Conservation (phyloP, 2,888 invertebrate genomes). For the Campopleginae sp. region DNA sequence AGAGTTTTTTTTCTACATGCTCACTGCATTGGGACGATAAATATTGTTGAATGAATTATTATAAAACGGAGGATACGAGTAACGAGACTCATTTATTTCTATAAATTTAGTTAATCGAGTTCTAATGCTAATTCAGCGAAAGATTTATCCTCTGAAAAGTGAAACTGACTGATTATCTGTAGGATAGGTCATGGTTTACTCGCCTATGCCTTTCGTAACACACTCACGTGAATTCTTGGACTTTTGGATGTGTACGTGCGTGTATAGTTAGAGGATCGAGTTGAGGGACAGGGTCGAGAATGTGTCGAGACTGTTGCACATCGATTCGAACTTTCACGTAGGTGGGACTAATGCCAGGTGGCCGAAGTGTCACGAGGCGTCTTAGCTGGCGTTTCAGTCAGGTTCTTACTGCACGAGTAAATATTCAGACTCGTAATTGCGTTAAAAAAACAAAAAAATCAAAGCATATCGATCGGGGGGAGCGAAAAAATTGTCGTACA, state of each 20-base stretch:
- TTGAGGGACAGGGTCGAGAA: constrained; percentile 60
- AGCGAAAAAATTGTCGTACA: background rate
- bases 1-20: background rate
- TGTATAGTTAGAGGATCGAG: constrained; percentile 40
- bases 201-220: constrained; percentile 30
- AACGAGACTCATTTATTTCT: background rate
- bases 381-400: constrained; percentile 18
- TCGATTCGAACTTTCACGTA: constrained; percentile 69
- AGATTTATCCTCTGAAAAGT: background rate
- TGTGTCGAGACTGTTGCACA: constrained; percentile 59
- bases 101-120: background rate
- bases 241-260: constrained; percentile 35
- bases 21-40: background rate
- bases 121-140: background rate
- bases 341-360: constrained; percentile 70
- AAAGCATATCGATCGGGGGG: background rate
- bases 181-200: constrained; percentile 30
- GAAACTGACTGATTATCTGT: constrained; percentile 22
- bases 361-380: constrained; percentile 54
- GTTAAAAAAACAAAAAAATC: background rate
- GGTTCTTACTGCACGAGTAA: constrained; percentile 2
- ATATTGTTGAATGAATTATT: background rate
- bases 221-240: constrained; percentile 32
- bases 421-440: background rate
- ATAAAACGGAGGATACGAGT: background rate